Evolutionary conservation across 2,888 invertebrate species (phyloP).

Genomic region (Drosophila maculinotata): DNA sequence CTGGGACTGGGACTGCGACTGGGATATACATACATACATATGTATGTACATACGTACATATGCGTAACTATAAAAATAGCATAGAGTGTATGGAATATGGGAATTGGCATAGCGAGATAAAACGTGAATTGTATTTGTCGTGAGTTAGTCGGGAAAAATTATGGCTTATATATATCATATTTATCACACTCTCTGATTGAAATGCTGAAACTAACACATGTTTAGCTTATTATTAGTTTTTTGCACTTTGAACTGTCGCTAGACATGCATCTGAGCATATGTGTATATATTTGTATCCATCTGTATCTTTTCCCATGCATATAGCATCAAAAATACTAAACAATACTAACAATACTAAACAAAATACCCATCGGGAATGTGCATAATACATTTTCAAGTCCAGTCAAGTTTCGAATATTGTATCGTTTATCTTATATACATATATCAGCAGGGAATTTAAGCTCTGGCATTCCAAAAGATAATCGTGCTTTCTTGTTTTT

Average conservation of each 20-base stretch:
- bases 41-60: not conserved
- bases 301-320: no score
- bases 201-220: slow-evolving; percentile 10
- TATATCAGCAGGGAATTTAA: no score
- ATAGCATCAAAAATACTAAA: not conserved
- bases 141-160: slow-evolving; percentile 13
- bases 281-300: not conserved
- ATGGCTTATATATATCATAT: slow-evolving; percentile 11
- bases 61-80: slow-evolving; percentile 21
- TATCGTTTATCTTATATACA: no score
- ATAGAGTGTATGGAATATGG: slow-evolving; percentile 9
- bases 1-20: not conserved
- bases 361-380: no score
- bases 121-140: slow-evolving; percentile 8
- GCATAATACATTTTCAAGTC: no score
- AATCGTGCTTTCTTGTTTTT: no score
- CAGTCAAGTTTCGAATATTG: no score
- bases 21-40: not conserved
- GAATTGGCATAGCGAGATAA: slow-evolving; percentile 22
- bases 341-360: no score
- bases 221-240: slow-evolving; percentile 20
- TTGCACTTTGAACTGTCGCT: slow-evolving; percentile 35
- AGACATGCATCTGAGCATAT: not conserved
- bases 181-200: slow-evolving; percentile 14
- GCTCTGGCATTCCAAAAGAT: no score